Conservation (phyloP, 2,797 vertebrate species). For the Xenops minutus region DNA sequence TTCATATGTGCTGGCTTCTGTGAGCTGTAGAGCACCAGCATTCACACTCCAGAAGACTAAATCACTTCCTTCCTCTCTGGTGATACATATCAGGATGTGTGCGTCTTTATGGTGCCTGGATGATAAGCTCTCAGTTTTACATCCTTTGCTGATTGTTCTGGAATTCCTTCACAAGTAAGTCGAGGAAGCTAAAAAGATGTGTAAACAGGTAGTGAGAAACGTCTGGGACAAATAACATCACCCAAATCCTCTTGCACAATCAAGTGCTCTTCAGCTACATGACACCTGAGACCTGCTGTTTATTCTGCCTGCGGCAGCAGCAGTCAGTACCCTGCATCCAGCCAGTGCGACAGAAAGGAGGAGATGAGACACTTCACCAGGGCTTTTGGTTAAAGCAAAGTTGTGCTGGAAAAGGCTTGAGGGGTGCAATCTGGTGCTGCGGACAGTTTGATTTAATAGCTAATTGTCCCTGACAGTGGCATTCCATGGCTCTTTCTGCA, state of each 20-base stretch:
- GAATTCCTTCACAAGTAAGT: constrained; percentile 31
- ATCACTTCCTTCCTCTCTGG: constrained; percentile 16
- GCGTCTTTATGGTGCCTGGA: constrained; percentile 11
- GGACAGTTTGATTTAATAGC: neutral
- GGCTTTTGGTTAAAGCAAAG: neutral
- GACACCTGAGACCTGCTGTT: neutral
- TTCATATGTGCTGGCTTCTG: neutral
- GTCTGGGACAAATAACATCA: neutral
- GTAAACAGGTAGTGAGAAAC: constrained; percentile 5
- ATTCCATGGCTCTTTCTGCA: fast-evolving
- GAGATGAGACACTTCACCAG: neutral
- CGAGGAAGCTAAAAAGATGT: constrained; percentile 15
- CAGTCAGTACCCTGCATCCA: neutral
- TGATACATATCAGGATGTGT: neutral
- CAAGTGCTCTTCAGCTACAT: neutral
- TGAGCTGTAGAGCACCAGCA: neutral
- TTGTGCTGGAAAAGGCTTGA: neutral
- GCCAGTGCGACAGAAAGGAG: neutral
- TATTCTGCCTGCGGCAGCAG: neutral
- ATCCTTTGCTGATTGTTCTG: constrained; percentile 40
- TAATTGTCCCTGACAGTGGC: neutral
- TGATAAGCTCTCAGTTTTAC: constrained; percentile 34
- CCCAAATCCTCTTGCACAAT: neutral
- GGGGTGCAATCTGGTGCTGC: fast-evolving
- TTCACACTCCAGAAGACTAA: neutral